Evolutionary conservation across 2,888 invertebrate species (phyloP), one percentile per base, ranked within the genome.

Genomic region (Macrophya annulata): DNA sequence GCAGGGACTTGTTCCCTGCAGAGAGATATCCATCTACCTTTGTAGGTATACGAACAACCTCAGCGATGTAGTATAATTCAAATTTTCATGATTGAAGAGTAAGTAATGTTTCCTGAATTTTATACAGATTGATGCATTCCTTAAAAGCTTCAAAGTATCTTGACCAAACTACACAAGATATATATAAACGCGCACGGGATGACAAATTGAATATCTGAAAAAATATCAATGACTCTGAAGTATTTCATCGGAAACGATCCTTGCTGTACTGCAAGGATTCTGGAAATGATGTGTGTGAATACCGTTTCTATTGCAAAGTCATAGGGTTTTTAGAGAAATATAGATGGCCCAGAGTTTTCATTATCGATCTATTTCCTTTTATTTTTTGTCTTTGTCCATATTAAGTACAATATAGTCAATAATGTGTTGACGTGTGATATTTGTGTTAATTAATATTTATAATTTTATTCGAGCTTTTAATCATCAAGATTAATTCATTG

Each of bases 181-280:
- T 31, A n/a, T 68, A 31, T 6, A 25, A 68, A 68, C 31, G 31
- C 6, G 31, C 31, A 68, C 17, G 17, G 8, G 62, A 68, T 68
- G 65, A 68, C 15, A 5, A 31, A 68, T 68, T 6, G 65, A 8
- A 45, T 4, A 45, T 43, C 43, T 25, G 72, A n/a, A 17, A n/a
- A 17, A 74, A 45, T 45, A 43, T 45, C 21, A 74, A 74, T 74
- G 21, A 74, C 72, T 45, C 25, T 8, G 45, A n/a, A 74, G 5
- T n/a, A 55, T 71, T 74, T 45, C 45, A 45, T 45, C 72, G 45
- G 10, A 45, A 10, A 72, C 45, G 72, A 72, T 72, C 72, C n/a
- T 51, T n/a, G n/a, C n/a, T n/a, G n/a, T n/a, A n/a, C n/a, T n/a
- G n/a, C n/a, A n/a, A n/a, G n/a, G n/a, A n/a, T 31, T 21, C 45